Conservation (phyloP, 2,113 vertebrate species). For the Eublepharis macularius region DNA sequence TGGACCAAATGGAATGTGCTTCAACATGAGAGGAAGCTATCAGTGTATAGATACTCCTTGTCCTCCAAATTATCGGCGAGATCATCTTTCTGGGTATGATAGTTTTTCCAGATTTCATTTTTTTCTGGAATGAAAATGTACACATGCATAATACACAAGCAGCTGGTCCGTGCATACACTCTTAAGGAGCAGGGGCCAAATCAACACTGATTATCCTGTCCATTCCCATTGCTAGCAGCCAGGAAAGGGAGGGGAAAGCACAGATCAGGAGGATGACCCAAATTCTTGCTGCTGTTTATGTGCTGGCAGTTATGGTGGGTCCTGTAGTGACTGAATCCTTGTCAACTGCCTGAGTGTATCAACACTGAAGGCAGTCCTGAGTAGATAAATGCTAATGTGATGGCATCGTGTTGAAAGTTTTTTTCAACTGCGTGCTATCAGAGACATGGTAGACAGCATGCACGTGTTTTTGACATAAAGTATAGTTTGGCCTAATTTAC, state of each 20-base stretch:
- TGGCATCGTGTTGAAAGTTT: neutral
- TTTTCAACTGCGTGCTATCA: neutral
- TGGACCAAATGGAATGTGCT: slow-evolving; percentile 91
- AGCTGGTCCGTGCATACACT: too few species aligned
- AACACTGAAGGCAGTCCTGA: too few species aligned
- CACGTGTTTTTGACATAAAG: neutral
- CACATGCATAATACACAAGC: neutral
- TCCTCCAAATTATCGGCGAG: slow-evolving; percentile 89
- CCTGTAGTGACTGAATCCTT: too few species aligned
- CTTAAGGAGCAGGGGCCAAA: too few species aligned
- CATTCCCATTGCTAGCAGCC: too few species aligned
- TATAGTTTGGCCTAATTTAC: neutral
- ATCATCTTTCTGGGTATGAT: slow-evolving; percentile 86
- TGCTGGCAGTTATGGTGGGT: too few species aligned
- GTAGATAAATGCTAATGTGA: neutral
- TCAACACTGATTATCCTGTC: too few species aligned
- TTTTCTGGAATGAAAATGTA: neutral
- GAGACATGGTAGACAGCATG: too few species aligned
- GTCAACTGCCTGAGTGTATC: too few species aligned
- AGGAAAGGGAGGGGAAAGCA: too few species aligned
- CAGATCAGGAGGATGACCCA: too few species aligned
- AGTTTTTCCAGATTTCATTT: neutral
- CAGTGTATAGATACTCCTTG: slow-evolving; percentile 95
- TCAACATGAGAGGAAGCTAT: slow-evolving; percentile 95
- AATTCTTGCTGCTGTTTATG: too few species aligned